Conservation (phyloP, 1,140 invertebrate genomes). For the Stratiolaelaps scimitus region DNA sequence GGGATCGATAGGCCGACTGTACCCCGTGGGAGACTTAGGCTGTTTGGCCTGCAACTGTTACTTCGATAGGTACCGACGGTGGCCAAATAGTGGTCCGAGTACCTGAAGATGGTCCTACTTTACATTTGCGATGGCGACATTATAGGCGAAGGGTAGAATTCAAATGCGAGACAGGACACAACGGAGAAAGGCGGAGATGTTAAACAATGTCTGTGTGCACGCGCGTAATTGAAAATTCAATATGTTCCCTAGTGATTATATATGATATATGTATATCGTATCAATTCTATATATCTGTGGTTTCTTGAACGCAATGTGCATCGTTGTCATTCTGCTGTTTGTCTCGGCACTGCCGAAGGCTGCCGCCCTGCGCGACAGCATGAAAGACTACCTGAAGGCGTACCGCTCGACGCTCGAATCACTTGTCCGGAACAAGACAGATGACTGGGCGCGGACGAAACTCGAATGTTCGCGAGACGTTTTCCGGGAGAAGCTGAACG, state of each 20-base stretch:
- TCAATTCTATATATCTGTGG: conserved; percentile 27
- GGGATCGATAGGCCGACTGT: no score
- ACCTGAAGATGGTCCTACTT: no score
- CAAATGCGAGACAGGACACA: no score
- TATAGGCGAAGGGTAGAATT: no score
- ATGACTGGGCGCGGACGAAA: conserved; percentile 41
- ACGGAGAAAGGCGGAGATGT: no score
- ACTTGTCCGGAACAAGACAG: conserved; percentile 39
- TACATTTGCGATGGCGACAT: no score
- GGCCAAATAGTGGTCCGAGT: no score
- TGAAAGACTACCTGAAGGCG: conserved; percentile 49
- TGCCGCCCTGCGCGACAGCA: conserved; percentile 46
- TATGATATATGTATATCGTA: conserved; percentile 25
- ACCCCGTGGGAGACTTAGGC: no score
- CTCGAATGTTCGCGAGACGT: conserved; percentile 44
- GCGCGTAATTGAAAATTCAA: conserved; percentile 1
- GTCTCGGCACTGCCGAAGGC: conserved; percentile 37
- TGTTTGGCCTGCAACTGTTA: no score
- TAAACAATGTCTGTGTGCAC: no score
- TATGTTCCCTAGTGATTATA: conserved; percentile 30
- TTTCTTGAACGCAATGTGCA: background rate
- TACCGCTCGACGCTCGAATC: conserved; percentile 38
- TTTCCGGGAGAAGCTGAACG: conserved; percentile 48
- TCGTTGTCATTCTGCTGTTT: background rate
- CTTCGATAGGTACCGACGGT: no score